phyloP scores from a whole-genome alignment of 1,140 invertebrate species.

The Eumeta japonica region DNA sequence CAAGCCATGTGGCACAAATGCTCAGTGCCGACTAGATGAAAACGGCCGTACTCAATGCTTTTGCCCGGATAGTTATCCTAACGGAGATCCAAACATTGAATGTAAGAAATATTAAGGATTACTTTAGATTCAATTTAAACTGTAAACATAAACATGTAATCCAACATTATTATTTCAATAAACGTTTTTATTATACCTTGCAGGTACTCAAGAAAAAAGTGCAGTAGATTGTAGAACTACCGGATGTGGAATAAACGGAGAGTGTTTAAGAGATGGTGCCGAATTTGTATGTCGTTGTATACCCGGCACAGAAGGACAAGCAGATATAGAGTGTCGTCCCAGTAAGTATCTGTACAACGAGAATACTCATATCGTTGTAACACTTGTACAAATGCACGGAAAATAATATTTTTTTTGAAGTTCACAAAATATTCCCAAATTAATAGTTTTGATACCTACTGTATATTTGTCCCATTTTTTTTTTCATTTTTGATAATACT shows the following conservation, averaged over 20 bases:
- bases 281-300: constrained; percentile 81
- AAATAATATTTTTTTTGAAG: neutral
- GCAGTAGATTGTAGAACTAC: constrained; percentile 75
- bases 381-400: constrained; percentile 56
- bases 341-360: constrained; percentile 80
- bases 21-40: constrained; percentile 70
- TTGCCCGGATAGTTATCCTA: constrained; percentile 76
- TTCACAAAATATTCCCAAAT: neutral
- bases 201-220: constrained; percentile 66
- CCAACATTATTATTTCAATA: constrained; percentile 2
- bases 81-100: constrained; percentile 80
- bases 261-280: constrained; percentile 75
- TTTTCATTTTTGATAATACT: too few relatives aligned
- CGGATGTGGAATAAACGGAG: constrained; percentile 79
- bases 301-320: constrained; percentile 70
- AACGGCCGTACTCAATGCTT: constrained; percentile 72
- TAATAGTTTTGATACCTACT: too few relatives aligned
- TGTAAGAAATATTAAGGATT: constrained; percentile 70
- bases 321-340: constrained; percentile 72
- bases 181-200: constrained; percentile 17
- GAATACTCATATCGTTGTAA: constrained; percentile 10
- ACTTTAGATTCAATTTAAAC: neutral
- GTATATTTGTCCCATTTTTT: too few relatives aligned
- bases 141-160: neutral
- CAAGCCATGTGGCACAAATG: constrained; percentile 77